Evolutionary conservation across 30 jellyfish, hydroid and myxozoan species (phyloP), one percentile per base, ranked within the genome.

Genomic region (Aurelia sp.): DNA sequence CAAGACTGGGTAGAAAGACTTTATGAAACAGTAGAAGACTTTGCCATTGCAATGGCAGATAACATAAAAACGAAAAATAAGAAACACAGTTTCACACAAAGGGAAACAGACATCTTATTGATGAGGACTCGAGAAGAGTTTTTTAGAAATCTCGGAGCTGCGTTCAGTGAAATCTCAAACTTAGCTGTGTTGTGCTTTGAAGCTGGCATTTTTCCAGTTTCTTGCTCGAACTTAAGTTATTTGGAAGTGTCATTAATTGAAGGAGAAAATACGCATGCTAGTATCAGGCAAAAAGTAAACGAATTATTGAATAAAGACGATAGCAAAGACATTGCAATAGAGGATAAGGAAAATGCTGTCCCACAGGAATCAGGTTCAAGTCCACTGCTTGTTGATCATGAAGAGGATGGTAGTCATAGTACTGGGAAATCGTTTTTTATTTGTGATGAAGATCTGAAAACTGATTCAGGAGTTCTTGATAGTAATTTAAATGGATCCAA

Each of bases 121-220:
- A 74, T 92, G 71, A 62, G 92, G 20, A 74, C 93, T 9, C 52
- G 82, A 31, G 92, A 72, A 19, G 91, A 87, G 20, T 90, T 92
- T 17, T 92, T 92, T 62, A 16, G 72, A 15, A 91, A 81, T 44
- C 74, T 89, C 21, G 89, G 93, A 6, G 96, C 97, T 20, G 97
- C 93, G 18, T 93, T 86, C 61, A 88, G 98, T 48, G 98, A 93
- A 71, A 82, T 93, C 11, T 88, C 97, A 13, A 88, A 83, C 55
- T 66, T 93, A 18, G 98, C 98, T n/a, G 80, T 84, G 72, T 91
- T 93, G 37, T 93, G 98, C 47, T 80, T 88, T 30, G 97, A 89
- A 73, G 86, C 97, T 33, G 87, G 91, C 11, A 82, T 89, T 0
- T 92, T 81, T 65, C 98, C 98, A n/a, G 62, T 64, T 53, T 69